These are phyloP conservation scores for Austrofundulus limnaeus DNA, from an alignment of 2,113 vertebrate species.

Conservation along the genomic window DNA sequence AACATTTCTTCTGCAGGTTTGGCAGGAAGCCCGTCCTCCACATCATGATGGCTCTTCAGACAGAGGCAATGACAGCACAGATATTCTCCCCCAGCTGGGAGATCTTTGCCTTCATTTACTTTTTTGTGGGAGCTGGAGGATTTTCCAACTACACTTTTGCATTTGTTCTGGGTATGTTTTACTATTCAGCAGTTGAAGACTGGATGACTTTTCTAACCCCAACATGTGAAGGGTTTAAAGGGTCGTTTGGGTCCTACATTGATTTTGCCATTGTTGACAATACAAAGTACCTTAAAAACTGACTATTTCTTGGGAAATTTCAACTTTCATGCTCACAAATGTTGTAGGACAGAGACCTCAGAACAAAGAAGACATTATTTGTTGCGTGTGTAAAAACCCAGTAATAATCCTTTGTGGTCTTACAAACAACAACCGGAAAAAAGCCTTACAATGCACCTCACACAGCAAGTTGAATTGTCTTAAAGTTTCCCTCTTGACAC, in stretches of 20 bases:
- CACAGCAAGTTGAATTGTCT: background rate
- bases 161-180: constrained; percentile 86
- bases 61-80: constrained; percentile 82
- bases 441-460: background rate
- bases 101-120: constrained; percentile 82
- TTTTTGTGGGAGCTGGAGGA: constrained; percentile 86
- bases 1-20: constrained; percentile 73
- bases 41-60: constrained; percentile 86
- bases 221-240: no score
- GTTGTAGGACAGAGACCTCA: background rate
- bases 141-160: constrained; percentile 90
- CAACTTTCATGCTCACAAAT: background rate
- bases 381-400: no score
- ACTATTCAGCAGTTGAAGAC: background rate
- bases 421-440: no score
- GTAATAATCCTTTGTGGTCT: no score
- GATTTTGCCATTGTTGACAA: no score
- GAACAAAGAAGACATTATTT: no score
- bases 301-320: no score
- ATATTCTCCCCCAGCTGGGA: constrained; percentile 88
- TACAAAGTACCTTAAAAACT: no score
- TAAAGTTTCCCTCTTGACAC: background rate
- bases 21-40: constrained; percentile 89
- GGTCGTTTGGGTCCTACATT: no score
- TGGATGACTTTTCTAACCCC: no score